phyloP scores from a whole-genome alignment of 2,113 vertebrate genomes.

The Microcebus ravelobensis region DNA sequence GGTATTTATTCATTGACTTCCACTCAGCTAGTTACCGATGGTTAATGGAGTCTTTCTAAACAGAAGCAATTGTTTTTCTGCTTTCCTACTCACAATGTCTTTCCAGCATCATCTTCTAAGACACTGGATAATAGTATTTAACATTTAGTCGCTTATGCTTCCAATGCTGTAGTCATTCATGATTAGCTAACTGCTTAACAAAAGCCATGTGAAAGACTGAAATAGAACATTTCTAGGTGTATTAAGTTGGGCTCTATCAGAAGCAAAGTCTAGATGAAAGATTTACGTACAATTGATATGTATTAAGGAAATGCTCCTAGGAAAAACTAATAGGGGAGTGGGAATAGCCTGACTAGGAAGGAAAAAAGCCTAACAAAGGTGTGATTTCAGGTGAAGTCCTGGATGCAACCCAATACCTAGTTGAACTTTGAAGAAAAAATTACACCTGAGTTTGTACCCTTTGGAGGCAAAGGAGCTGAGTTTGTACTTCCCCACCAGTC shows the following conservation, averaged over 20 bases:
- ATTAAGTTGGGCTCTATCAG: background rate
- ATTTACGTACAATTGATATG: too few relatives aligned
- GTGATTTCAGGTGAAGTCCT: background rate
- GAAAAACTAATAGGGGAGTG: background rate
- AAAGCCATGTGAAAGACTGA: background rate
- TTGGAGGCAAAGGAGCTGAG: background rate
- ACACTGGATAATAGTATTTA: background rate
- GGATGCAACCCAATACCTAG: accelerated
- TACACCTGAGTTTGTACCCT: too few relatives aligned
- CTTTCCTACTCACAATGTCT: background rate
- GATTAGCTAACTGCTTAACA: background rate
- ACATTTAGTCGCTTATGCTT: background rate
- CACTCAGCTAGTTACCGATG: background rate
- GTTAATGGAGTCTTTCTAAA: constrained; percentile 3
- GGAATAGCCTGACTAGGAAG: background rate
- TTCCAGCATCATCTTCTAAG: constrained; percentile 1
- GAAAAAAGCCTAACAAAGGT: background rate
- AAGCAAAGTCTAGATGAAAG: background rate
- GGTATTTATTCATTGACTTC: background rate
- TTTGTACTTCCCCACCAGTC: accelerated
- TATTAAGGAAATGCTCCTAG: background rate
- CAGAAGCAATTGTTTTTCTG: background rate
- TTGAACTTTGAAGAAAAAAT: background rate
- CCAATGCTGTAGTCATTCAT: background rate
- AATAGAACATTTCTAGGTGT: background rate